These are phyloP conservation scores for Diabrotica virgifera DNA, from an alignment of 1,140 invertebrate genomes.

Conservation along the genomic window DNA sequence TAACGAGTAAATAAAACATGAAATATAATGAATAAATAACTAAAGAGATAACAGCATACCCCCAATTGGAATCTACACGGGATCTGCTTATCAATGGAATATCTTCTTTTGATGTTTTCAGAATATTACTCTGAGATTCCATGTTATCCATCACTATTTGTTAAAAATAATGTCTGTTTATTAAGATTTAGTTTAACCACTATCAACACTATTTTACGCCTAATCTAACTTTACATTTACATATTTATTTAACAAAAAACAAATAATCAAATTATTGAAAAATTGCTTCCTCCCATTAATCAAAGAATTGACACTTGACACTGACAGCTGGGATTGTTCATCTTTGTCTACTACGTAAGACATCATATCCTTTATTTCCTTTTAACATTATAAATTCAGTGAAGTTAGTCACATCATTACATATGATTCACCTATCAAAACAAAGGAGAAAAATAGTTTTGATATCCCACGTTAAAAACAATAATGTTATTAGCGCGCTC, in stretches of 20 bases:
- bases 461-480: no score
- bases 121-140: constrained; percentile 55
- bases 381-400: no score
- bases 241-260: not conserved
- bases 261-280: not conserved
- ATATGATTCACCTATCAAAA: no score
- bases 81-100: constrained; percentile 61
- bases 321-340: not conserved
- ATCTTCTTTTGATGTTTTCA: constrained; percentile 61
- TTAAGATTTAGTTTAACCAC: not conserved
- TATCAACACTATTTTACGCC: not conserved
- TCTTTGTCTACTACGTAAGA: not conserved
- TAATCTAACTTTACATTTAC: not conserved
- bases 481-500: no score
- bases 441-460: no score
- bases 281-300: not conserved
- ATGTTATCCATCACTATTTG: constrained; percentile 39
- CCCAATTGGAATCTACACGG: constrained; percentile 51
- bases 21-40: not conserved
- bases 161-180: not conserved
- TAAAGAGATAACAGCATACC: constrained; percentile 24
- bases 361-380: no score
- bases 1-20: no score
- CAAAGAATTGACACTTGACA: not conserved
- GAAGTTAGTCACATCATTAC: no score